A percentile compares a stretch with the other conserved stretches of the same genome.
These are phyloP conservation scores for Macrobrachium nipponense DNA, from an alignment of 1,140 invertebrate genomes.

Conservation along the genomic window DNA sequence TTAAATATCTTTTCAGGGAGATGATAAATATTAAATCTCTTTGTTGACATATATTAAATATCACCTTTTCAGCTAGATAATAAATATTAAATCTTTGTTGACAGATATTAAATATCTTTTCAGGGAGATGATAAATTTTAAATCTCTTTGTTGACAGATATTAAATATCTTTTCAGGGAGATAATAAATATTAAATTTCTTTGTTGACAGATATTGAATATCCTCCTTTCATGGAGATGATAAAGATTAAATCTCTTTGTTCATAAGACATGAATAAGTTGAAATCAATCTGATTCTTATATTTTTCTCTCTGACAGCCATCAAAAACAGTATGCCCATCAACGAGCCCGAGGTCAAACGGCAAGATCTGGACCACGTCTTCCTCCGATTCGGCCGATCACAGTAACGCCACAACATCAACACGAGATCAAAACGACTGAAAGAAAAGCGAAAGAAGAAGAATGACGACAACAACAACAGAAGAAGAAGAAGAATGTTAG, in stretches of 20 bases:
- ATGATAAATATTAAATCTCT: background rate
- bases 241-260: background rate
- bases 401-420: slow-evolving; percentile 17
- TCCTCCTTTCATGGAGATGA: background rate
- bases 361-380: slow-evolving; percentile 52
- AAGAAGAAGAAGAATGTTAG: background rate
- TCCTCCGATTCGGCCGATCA: slow-evolving; percentile 48
- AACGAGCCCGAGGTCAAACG: slow-evolving; percentile 55
- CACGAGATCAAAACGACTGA: background rate
- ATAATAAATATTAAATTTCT: background rate
- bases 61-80: background rate
- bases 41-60: too few species aligned
- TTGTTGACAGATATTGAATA: too few species aligned
- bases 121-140: background rate
- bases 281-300: background rate
- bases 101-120: too few species aligned
- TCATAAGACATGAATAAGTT: too few species aligned
- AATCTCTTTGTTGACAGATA: too few species aligned
- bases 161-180: background rate
- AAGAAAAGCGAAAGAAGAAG: background rate
- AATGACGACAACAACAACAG: background rate
- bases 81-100: background rate
- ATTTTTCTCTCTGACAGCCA: slow-evolving; percentile 24
- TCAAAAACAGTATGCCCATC: slow-evolving; percentile 43
- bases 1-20: background rate